Evolutionary conservation across 2,797 vertebrate genomes (phyloP), one percentile per base, ranked within the genome.

Genomic region (Sylvia borin): DNA sequence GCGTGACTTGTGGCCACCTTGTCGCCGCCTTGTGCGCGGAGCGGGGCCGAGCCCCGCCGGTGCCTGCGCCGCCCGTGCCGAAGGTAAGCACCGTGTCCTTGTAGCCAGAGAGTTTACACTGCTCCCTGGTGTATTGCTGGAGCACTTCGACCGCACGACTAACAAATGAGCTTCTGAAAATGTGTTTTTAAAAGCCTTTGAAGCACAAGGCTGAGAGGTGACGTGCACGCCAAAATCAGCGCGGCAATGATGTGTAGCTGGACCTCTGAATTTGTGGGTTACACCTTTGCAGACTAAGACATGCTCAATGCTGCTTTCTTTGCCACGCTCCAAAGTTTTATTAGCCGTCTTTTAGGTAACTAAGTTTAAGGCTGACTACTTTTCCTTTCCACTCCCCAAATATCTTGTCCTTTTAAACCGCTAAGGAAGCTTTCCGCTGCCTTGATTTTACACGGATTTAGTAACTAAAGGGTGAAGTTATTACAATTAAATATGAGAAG

Each of bases 321-420:
- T 96, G 88, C 76, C 91, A 91, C 81, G 53, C 36, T 93, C 73
- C 50, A 54, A 79, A 82, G 72, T 96, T 97, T 96, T 90, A 92
- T 91, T 91, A 91, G 68, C 60, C 91, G 90, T 78, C 76, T 60
- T 91, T 70, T 40, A 83, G 71, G 78, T 38, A 72, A 58, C n/a
- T 50, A 90, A 45, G 42, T 72, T 95, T 82, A 73, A 61, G n/a
- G 32, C 36, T 74, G 50, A 77, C 50, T 38, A 76, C 40, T 90
- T 92, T 86, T 87, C 65, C 31, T 90, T 72, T 88, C 86, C 82
- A 32, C 29, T 76, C 50, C 32, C 34, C 32, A 61, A 17, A 21
- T 15, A 8, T 50, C 31, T 40, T 79, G 71, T 58, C 11, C 74
- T 88, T 92, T 61, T 80, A 82, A 92, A 40, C 55, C 48, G 89